Conservation (phyloP, 2,888 invertebrate genomes). For the Synergus itoensis region DNA sequence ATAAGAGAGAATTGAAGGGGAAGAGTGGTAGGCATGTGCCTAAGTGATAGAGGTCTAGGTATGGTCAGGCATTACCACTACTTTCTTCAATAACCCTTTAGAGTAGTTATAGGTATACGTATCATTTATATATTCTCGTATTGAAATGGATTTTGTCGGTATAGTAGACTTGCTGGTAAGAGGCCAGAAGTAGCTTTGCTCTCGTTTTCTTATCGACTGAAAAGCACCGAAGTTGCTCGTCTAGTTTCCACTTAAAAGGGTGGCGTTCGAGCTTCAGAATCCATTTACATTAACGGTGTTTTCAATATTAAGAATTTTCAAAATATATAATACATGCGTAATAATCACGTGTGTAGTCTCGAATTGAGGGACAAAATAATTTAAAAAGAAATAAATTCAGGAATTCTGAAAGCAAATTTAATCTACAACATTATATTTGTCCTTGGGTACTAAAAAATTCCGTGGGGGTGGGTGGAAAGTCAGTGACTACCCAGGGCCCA, state of each 20-base stretch:
- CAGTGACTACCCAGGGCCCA: too few species aligned
- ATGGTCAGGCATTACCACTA: background rate
- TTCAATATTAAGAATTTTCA: background rate
- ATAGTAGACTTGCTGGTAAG: conserved; percentile 67
- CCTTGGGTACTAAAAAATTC: too few species aligned
- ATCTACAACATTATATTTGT: too few species aligned
- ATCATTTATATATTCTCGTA: background rate
- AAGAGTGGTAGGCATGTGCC: background rate
- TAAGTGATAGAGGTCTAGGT: background rate
- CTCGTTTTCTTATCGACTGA: conserved; percentile 75
- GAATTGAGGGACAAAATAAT: too few species aligned
- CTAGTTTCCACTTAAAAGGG: conserved; percentile 69
- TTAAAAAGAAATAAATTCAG: background rate
- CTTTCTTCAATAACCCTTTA: background rate
- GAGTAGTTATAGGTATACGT: background rate
- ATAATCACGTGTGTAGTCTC: too few species aligned
- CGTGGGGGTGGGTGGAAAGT: too few species aligned
- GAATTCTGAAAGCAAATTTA: too few species aligned
- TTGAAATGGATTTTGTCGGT: conserved; percentile 63
- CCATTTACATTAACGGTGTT: background rate
- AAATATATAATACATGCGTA: too few species aligned
- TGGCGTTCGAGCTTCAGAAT: conserved; percentile 54
- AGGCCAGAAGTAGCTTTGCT: conserved; percentile 51
- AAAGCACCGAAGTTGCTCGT: conserved; percentile 59
- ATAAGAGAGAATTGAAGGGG: background rate